phyloP scores from a whole-genome alignment of 2,797 vertebrate genomes.

The Falco peregrinus region DNA sequence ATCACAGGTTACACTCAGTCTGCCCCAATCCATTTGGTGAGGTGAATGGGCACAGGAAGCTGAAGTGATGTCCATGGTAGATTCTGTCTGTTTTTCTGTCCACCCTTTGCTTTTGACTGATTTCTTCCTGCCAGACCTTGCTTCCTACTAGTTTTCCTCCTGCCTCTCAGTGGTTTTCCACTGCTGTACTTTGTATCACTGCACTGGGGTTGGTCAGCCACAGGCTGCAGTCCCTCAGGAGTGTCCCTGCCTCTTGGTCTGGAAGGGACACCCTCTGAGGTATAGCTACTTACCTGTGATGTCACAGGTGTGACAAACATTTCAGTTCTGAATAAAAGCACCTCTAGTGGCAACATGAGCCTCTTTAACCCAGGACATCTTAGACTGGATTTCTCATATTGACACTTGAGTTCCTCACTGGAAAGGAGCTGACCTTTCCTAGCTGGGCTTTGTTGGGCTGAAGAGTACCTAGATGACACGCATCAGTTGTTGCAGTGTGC shows the following conservation, averaged over 20 bases:
- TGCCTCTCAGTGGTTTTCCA: background rate
- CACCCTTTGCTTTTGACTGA: background rate
- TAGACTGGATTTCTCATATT: background rate
- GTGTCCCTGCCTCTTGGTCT: background rate
- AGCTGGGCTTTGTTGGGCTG: background rate
- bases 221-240: background rate
- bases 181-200: background rate
- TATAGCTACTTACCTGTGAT: background rate
- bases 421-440: background rate
- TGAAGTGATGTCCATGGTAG: background rate
- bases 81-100: background rate
- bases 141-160: background rate
- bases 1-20: fast-evolving
- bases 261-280: background rate
- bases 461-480: background rate
- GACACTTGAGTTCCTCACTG: background rate
- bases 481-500: background rate
- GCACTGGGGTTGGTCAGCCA: background rate
- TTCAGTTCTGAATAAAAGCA: background rate
- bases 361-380: background rate
- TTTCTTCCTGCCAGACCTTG: background rate
- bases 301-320: background rate
- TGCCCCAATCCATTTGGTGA: background rate
- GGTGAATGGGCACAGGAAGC: background rate
- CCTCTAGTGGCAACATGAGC: background rate